Evolutionary conservation across 1,140 invertebrate species (phyloP).

Genomic region (Panagrolaimus sp.): DNA sequence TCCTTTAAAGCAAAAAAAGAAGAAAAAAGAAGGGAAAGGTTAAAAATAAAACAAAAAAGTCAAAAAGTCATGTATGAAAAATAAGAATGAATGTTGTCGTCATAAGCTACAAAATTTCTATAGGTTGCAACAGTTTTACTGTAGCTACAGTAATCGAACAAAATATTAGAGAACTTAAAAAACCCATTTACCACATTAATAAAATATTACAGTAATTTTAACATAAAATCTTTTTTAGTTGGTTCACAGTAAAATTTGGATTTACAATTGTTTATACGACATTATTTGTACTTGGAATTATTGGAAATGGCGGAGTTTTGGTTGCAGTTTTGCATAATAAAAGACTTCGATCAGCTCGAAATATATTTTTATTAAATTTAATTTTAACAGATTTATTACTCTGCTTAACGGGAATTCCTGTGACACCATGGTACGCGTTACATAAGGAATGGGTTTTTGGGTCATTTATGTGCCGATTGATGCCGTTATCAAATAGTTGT

Average conservation of each 20-base stretch:
- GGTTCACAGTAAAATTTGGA: conserved; percentile 35
- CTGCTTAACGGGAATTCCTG: conserved; percentile 55
- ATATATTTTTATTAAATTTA: conserved; percentile 57
- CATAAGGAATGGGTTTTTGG: conserved; percentile 57
- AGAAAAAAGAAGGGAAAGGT: too few relatives aligned
- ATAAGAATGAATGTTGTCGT: too few relatives aligned
- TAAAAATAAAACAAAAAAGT: too few relatives aligned
- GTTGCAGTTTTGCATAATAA: conserved; percentile 53
- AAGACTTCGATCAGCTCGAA: conserved; percentile 56
- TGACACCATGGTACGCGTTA: conserved; percentile 54
- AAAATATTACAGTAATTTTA: too few relatives aligned
- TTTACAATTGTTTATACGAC: conserved; percentile 48
- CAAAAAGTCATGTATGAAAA: too few relatives aligned
- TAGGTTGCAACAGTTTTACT: too few relatives aligned
- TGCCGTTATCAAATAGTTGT: conserved; percentile 55
- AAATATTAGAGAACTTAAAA: too few relatives aligned
- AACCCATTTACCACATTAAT: too few relatives aligned
- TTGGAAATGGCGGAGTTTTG: conserved; percentile 55
- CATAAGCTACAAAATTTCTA: too few relatives aligned
- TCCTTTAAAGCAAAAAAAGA: too few relatives aligned
- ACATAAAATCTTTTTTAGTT: conserved; percentile 32
- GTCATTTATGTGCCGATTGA: conserved; percentile 53
- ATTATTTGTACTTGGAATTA: conserved; percentile 50
- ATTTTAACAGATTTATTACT: conserved; percentile 55
- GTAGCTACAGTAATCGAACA: too few relatives aligned